A percentile compares a stretch with the other conserved stretches of the same genome.
These are phyloP conservation scores for Orientallactaga sibirica DNA, from an alignment of 2,797 vertebrate species.

Conservation along the genomic window DNA sequence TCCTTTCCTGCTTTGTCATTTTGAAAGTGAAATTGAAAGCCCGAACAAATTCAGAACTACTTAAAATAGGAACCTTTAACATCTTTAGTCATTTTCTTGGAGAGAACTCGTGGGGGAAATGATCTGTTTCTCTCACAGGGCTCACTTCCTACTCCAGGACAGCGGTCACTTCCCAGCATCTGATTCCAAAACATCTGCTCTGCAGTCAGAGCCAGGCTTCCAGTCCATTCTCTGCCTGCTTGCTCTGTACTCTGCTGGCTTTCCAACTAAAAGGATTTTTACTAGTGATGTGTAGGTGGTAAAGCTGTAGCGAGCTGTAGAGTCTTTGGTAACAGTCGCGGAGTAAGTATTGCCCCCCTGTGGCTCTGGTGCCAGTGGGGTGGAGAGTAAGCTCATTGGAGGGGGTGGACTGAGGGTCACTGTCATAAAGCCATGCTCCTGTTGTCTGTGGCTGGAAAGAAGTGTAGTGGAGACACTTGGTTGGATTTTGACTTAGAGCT, in stretches of 20 bases:
- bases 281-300: conserved; percentile 1
- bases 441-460: conserved; percentile 50
- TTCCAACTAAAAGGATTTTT: conserved; percentile 38
- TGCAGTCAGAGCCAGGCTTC: conserved; percentile 34
- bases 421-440: conserved; percentile 17
- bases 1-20: conserved; percentile 33
- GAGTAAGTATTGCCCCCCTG: not conserved
- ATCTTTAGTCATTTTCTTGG: conserved; percentile 65
- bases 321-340: not conserved
- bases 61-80: conserved; percentile 18
- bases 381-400: not conserved
- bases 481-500: conserved; percentile 67
- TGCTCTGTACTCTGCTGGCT: not conserved
- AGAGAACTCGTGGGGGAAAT: conserved; percentile 39
- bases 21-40: conserved; percentile 63
- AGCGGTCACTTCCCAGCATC: not conserved
- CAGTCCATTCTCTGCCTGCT: not conserved
- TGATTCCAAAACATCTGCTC: conserved; percentile 55
- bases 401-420: not conserved
- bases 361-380: rapidly evolving
- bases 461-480: conserved; percentile 39
- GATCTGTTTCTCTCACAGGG: conserved; percentile 34
- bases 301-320: not conserved
- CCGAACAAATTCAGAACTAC: conserved; percentile 44
- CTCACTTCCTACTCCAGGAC: conserved; percentile 45